A percentile compares a stretch with the other conserved stretches of the same genome.
phyloP scores from a whole-genome alignment of 1,140 invertebrate genomes.

The Elymnias hypermnestra region DNA sequence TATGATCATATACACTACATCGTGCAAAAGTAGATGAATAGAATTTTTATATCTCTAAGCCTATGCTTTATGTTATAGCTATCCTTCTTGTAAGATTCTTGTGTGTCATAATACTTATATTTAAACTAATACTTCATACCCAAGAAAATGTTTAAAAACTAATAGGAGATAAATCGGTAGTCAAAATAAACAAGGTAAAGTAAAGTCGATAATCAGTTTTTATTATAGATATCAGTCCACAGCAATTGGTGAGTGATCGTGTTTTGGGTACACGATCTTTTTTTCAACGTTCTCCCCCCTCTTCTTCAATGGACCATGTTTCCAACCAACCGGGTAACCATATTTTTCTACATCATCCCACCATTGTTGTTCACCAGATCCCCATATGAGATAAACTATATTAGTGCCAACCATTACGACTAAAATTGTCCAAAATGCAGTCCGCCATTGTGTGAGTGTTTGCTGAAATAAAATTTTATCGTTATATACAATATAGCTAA shows the following conservation, averaged over 20 bases:
- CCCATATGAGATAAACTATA: slow-evolving; percentile 82
- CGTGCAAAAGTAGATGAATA: no score
- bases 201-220: not conserved
- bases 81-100: no score
- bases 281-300: slow-evolving; percentile 36
- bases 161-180: not conserved
- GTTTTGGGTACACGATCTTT: slow-evolving; percentile 57
- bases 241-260: slow-evolving; percentile 57
- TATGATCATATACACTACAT: no score
- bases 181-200: not conserved
- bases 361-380: slow-evolving; percentile 82
- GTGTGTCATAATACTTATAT: no score
- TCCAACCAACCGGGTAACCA: slow-evolving; percentile 59
- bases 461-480: slow-evolving; percentile 79
- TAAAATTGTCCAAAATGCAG: slow-evolving; percentile 62
- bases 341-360: slow-evolving; percentile 79
- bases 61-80: no score
- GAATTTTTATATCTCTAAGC: no score
- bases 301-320: slow-evolving; percentile 52
- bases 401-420: slow-evolving; percentile 82
- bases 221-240: slow-evolving; percentile 6
- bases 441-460: slow-evolving; percentile 84
- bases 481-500: no score
- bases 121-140: no score
- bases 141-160: no score